Conservation (phyloP, 1,140 invertebrate genomes). For the Drosophila neocordata region DNA sequence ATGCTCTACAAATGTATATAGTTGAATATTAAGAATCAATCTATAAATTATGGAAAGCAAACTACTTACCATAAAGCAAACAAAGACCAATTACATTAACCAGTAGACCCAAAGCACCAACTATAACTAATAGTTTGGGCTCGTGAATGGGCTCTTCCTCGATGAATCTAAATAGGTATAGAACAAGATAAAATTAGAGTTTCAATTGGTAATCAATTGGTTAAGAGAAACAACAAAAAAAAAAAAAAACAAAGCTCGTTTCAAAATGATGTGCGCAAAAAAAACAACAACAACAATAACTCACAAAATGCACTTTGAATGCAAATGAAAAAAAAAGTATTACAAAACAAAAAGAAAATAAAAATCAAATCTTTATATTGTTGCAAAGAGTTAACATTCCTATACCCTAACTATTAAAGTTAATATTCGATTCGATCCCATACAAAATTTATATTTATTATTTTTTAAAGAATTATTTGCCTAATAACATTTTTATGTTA, state of each 20-base stretch:
- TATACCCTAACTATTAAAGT: too few relatives aligned
- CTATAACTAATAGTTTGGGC: conserved; percentile 89
- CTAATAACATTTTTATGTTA: too few relatives aligned
- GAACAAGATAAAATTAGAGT: too few relatives aligned
- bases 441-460: too few relatives aligned
- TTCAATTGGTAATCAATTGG: too few relatives aligned
- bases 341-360: conserved; percentile 26
- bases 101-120: conserved; percentile 90
- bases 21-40: conserved; percentile 5
- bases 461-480: too few relatives aligned
- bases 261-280: neutral
- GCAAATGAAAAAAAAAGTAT: conserved; percentile 51
- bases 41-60: neutral
- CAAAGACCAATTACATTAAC: conserved; percentile 93
- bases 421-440: too few relatives aligned
- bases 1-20: conserved; percentile 86
- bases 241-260: conserved; percentile 35
- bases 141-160: conserved; percentile 93
- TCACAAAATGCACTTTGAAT: conserved; percentile 52
- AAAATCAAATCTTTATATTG: neutral
- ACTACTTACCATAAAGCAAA: conserved; percentile 89
- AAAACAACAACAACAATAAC: too few relatives aligned
- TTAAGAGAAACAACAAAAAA: too few relatives aligned
- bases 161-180: conserved; percentile 85
- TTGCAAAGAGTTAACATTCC: neutral